phyloP scores from a whole-genome alignment of 92 coral and sea anemone species.

The Muricea muricata region DNA sequence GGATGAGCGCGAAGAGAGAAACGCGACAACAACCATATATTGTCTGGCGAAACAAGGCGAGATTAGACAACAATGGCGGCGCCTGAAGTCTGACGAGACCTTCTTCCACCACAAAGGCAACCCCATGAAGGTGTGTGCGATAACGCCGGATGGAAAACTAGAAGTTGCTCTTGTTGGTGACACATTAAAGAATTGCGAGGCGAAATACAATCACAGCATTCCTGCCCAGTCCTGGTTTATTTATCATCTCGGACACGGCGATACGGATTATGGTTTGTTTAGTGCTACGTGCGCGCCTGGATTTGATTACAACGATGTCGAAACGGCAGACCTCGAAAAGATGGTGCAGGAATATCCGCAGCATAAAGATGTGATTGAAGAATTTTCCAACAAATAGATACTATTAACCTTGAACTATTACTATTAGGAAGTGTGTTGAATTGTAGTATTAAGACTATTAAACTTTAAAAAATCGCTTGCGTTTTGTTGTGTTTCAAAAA shows the following conservation, averaged over 20 bases:
- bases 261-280: slow-evolving; percentile 55
- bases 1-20: slow-evolving; percentile 57
- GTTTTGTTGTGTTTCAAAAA: too few species aligned
- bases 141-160: slow-evolving; percentile 63
- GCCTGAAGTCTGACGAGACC: slow-evolving; percentile 79
- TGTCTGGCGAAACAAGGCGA: slow-evolving; percentile 64
- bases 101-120: slow-evolving; percentile 80
- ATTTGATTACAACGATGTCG: slow-evolving; percentile 67
- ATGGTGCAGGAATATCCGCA: slow-evolving; percentile 75
- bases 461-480: too few species aligned
- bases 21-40: slow-evolving; percentile 72
- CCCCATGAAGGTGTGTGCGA: slow-evolving; percentile 62
- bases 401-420: background rate
- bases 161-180: slow-evolving; percentile 73
- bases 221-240: slow-evolving; percentile 92
- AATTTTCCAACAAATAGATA: slow-evolving; percentile 22
- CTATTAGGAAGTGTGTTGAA: background rate
- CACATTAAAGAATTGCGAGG: slow-evolving; percentile 56
- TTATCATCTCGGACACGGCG: slow-evolving; percentile 64
- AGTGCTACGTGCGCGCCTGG: slow-evolving; percentile 84
- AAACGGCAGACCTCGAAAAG: slow-evolving; percentile 57
- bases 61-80: slow-evolving; percentile 77
- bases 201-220: slow-evolving; percentile 64
- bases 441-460: too few species aligned
- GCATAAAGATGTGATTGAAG: slow-evolving; percentile 71